These are phyloP conservation scores for Bolinopsis microptera DNA, from an alignment of 37 sponge, comb jelly and placozoan genomes.

Conservation along the genomic window DNA sequence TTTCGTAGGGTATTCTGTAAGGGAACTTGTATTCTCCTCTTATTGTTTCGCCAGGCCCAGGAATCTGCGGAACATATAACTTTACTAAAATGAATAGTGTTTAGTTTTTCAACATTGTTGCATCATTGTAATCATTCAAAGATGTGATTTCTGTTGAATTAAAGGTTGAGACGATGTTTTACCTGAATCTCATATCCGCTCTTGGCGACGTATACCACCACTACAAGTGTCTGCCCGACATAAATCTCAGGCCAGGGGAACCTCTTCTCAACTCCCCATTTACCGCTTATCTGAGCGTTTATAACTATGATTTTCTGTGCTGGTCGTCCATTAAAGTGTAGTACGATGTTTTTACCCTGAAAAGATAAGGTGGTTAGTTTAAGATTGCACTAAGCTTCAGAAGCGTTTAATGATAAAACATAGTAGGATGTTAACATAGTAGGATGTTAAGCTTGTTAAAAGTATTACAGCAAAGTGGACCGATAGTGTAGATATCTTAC, in stretches of 20 bases:
- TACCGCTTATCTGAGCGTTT: neutral
- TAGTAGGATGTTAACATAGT: no score
- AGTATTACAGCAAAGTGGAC: no score
- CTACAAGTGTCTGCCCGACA: neutral
- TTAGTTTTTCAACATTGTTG: no score
- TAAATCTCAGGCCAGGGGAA: constrained; percentile 12
- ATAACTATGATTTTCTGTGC: neutral
- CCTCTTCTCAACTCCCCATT: neutral
- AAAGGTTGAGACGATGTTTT: no score
- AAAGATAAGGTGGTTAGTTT: neutral
- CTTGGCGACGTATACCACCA: neutral
- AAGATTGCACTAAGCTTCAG: neutral
- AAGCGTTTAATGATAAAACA: neutral
- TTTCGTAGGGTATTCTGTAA: neutral
- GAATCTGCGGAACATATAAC: neutral
- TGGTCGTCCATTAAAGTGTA: neutral
- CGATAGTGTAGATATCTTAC: no score
- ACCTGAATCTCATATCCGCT: neutral
- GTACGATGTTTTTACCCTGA: neutral
- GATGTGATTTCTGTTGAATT: no score
- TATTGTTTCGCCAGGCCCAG: neutral
- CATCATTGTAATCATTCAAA: no score
- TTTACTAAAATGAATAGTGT: no score
- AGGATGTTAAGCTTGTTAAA: no score
- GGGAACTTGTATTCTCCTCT: constrained; percentile 8